These are phyloP conservation scores for Clarias batrachus DNA, from an alignment of 2,113 vertebrate genomes.

Conservation along the genomic window DNA sequence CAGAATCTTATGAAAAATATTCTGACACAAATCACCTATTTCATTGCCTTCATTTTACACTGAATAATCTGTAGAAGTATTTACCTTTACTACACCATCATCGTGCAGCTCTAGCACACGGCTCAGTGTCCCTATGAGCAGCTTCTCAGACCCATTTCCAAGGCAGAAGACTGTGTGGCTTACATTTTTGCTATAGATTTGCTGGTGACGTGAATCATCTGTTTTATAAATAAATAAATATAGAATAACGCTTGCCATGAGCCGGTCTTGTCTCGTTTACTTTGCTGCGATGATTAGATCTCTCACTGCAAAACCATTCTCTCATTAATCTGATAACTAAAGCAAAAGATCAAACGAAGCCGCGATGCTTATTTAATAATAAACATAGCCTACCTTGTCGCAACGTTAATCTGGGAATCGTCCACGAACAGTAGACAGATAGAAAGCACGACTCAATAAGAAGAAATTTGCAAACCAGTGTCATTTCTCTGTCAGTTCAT, in stretches of 20 bases:
- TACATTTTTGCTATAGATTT: conserved; percentile 48
- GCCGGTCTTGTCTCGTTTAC: not conserved
- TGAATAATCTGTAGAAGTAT: not conserved
- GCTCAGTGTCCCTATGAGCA: conserved; percentile 64
- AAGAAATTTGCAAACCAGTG: not conserved
- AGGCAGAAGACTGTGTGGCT: conserved; percentile 63
- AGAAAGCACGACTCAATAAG: conserved; percentile 10
- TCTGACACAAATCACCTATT: not conserved
- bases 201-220: conserved; percentile 43
- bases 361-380: not conserved
- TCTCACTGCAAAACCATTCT: not conserved
- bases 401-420: conserved; percentile 61
- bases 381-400: conserved; percentile 57
- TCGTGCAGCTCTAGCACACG: conserved; percentile 57
- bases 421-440: conserved; percentile 32
- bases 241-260: not conserved
- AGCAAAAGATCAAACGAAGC: not conserved
- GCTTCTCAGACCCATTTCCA: conserved; percentile 47
- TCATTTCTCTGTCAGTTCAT: not conserved
- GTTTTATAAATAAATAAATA: not conserved
- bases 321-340: not conserved
- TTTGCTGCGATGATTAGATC: not conserved
- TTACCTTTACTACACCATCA: conserved; percentile 59
- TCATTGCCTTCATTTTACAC: not conserved
- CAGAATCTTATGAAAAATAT: not conserved